Evolutionary conservation across 2,113 vertebrate species (phyloP), one percentile per base, ranked within the genome.

Genomic region (Tachysurus vachellii): DNA sequence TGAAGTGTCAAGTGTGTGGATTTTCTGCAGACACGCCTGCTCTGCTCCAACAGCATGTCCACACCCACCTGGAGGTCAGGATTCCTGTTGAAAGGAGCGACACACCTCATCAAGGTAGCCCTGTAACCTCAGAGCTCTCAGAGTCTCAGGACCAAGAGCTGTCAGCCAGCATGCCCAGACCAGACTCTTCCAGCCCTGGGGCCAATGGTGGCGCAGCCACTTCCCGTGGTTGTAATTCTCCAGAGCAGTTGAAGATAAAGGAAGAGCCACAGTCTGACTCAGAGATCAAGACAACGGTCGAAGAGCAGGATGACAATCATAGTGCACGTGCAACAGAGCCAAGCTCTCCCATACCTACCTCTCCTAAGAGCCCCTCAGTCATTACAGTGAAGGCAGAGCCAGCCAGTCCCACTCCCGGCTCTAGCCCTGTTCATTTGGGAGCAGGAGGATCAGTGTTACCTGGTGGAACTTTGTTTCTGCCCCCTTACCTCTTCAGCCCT

Each of bases 321-420:
- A 89, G 47, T 90, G 85, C 3, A 88, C 92, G 91, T 84, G 92
- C 28, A 59, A 88, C 91, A 4, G 84, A 89, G 7, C 31, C 77
- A 50, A 85, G 81, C 0, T 92, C 94, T 10, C 93, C 95, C 3
- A 90, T 93, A 44, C 92, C 96, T 0, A 88, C 90, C 0, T 97
- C 97, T 0, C 96, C 97, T 0, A 95, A 81, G 88, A 97, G 97
- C 93, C 94, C 96, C 0, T 81, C 91, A 0, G 64, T 91, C 0
- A 90, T 93, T 1, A 92, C 92, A 5, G 95, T 99, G 16, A 99
- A 99, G 89, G 92, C 95, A 0, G 97, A 99, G 93, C 95, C 96
- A 0, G 91, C 96, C 61, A 99, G 97, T 91, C 98, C 98, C 81
- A 97, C 97, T 0, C 97, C 97, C 0, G 97, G 96, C 75, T 97